Base-by-base conservation (phyloP, 2,797 vertebrate species). In the Parambassis ranga region DNA sequence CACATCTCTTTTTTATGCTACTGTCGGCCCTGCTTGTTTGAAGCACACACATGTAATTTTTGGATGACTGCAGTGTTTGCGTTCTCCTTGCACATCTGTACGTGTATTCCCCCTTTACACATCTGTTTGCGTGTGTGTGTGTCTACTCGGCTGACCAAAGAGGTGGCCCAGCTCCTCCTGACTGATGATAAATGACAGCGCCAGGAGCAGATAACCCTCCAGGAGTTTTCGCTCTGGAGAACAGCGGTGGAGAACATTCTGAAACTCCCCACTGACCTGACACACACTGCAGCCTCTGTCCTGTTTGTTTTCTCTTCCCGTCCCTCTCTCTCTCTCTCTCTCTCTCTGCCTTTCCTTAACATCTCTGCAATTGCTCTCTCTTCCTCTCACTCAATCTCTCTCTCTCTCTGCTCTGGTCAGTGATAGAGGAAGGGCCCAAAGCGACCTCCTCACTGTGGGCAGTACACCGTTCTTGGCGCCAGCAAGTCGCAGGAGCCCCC, bases 171-270 rank as follows among this genome's bases (percentile, higher is more conserved):
- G 79, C 81, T 75, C 59, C 82, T 89, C 72, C 67, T 70, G 76
- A 69, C 75, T 87, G 94, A 95, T 97, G 96, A 98, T 97, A 96
- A 96, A 98, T 95, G 96, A 96, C 96, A 96, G 94, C 89, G 92
- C 91, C 90, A 93, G 93, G 89, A 91, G 95, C 95, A 98, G 96
- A 98, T 97, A 96, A 95, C 94, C 94, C 93, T 93, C 91, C 94
- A 94, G 92, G 94, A 97, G 94, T 74, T 78, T 75, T 69, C 33
- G 93, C 93, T 92, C 61, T 70, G 74, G 92, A 92, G 95, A 96
- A 95, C 95, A 95, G 93, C 89, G 84, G 72, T 71, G 93, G 95
- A 95, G 95, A 96, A 97, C 94, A 98, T 97, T 95, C 95, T 97
- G 89, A 88, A 98, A 98, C 94, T 98, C 97, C 96, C 97, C 90